A percentile compares a stretch with the other conserved stretches of the same genome.
These are phyloP conservation scores for Ranitomeya variabilis DNA, from an alignment of 2,113 vertebrate species.

Conservation along the genomic window DNA sequence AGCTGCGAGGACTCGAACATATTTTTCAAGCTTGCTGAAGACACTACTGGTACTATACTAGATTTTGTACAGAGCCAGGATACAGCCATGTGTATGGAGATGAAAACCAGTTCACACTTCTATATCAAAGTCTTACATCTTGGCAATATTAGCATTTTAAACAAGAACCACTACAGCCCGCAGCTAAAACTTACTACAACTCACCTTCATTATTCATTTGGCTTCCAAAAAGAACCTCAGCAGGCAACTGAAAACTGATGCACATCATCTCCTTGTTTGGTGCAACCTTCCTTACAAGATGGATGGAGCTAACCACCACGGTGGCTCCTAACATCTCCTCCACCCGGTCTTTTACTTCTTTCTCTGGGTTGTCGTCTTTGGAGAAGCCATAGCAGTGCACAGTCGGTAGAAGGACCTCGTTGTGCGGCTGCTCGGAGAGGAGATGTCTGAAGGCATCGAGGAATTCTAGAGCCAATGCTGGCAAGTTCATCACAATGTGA, in stretches of 20 bases:
- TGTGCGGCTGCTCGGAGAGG: conserved; percentile 65
- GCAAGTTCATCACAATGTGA: conserved; percentile 95
- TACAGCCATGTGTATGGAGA: too few relatives aligned
- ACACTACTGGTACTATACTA: too few relatives aligned
- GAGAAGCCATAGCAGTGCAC: conserved; percentile 95
- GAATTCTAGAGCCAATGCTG: conserved; percentile 88
- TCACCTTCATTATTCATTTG: conserved; percentile 54
- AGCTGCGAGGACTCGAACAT: too few relatives aligned
- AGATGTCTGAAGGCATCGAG: conserved; percentile 83
- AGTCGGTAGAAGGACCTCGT: conserved; percentile 71
- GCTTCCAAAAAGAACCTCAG: conserved; percentile 76
- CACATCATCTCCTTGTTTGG: conserved; percentile 98
- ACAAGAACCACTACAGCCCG: too few relatives aligned
- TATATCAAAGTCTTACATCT: neutral
- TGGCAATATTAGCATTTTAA: neutral
- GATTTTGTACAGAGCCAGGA: too few relatives aligned
- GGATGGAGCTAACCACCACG: conserved; percentile 77
- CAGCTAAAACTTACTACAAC: conserved; percentile 66
- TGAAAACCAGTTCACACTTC: too few relatives aligned
- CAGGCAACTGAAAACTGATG: conserved; percentile 84
- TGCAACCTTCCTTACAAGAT: conserved; percentile 90
- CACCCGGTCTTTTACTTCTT: conserved; percentile 78
- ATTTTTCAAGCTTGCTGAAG: too few relatives aligned
- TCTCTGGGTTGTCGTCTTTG: conserved; percentile 77
- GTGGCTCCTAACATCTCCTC: conserved; percentile 75